Percentiles rank a stretch among this genome's conserved stretches.
Conservation (phyloP, 2,797 vertebrate genomes). For the Amazona ochrocephala region DNA sequence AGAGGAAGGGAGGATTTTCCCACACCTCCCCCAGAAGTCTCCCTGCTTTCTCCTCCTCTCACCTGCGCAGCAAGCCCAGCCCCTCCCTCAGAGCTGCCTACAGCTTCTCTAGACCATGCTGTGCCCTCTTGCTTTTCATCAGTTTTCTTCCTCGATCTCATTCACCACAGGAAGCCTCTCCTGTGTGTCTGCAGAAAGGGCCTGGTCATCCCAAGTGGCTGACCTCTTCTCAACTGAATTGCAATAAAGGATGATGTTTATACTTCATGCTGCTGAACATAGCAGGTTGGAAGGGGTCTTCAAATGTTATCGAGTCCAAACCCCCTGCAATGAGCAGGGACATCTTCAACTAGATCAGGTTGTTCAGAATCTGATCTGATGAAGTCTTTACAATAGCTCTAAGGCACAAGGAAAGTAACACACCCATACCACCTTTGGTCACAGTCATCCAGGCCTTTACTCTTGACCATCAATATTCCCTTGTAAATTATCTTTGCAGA, state of each 20-base stretch:
- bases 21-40: background rate
- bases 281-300: background rate
- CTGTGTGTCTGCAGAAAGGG: background rate
- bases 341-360: background rate
- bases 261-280: background rate
- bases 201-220: background rate
- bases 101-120: background rate
- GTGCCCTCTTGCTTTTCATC: background rate
- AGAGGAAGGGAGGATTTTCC: background rate
- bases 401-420: background rate
- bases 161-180: background rate
- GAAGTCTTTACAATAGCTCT: background rate
- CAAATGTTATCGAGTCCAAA: background rate
- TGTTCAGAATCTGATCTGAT: background rate
- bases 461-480: background rate
- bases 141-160: background rate
- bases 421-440: too few species aligned
- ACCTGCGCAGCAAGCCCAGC: background rate
- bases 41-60: background rate
- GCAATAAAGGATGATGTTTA: background rate
- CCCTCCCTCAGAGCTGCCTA: background rate
- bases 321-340: background rate
- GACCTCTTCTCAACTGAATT: background rate
- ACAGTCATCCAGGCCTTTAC: background rate
- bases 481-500: background rate